Evolutionary conservation across 2,113 vertebrate genomes (phyloP), one percentile per base, ranked within the genome.

Genomic region (Scatophagus argus): DNA sequence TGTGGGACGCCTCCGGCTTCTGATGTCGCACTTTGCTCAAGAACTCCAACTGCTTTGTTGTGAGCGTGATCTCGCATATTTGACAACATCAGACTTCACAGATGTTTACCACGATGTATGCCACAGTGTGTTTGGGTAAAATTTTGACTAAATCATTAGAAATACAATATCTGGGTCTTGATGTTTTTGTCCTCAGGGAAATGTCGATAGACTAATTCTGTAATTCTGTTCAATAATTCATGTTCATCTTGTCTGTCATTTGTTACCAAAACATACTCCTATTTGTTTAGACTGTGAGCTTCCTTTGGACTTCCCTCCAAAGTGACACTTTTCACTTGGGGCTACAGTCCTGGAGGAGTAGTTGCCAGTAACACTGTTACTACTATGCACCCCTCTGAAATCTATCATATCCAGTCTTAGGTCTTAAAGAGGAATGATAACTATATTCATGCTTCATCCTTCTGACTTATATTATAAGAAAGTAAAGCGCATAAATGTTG

Each of bases 371-470:
- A 78, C 60, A 61, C 63, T 51, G 58, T 65, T 81, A 61, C 62
- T n/a, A n/a, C n/a, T n/a, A 70, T 39, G 58, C 60, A 85, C 72
- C 73, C 83, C 66, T 59, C 83, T 81, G 74, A 83, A 60, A 87
- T 90, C 79, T 81, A 83, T 84, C 90, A 74, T 69, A 59, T 69
- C 32, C 39, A 76, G 51, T 87, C 38, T 70, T 14, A 61, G 82
- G 67, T 75, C 66, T 66, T 58, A 39, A 79, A 76, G 58, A n/a
- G 32, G 34, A 52, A 36, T 5, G 19, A 65, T 44, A 44, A 70
- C 23, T 62, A 13, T 19, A 41, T 54, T 32, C 52, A 23, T 72
- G 6, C n/a, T 60, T 13, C 10, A 23, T 34, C 19, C 23, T 11
- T 17, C 8, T 29, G 58, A 46, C 38, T 52, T 54, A 13, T 61